phyloP scores from a whole-genome alignment of 1,140 invertebrate species.

The Episyrphus balteatus region DNA sequence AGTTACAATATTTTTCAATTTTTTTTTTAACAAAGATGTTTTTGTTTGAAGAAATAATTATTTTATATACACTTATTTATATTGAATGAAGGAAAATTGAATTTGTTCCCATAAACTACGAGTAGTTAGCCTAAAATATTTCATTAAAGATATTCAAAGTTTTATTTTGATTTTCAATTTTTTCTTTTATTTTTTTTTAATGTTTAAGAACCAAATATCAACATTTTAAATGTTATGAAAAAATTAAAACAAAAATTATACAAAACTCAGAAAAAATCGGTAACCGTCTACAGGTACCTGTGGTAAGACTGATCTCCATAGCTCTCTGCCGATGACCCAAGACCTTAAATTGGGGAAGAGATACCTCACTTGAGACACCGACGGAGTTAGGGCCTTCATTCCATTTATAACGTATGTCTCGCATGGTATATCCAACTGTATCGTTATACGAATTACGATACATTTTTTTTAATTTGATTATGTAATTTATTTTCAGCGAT shows the following conservation, averaged over 20 bases:
- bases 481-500: slow-evolving; percentile 12
- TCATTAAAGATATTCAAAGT: background rate
- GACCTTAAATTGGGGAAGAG: slow-evolving; percentile 90
- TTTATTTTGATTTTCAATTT: background rate
- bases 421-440: slow-evolving; percentile 91
- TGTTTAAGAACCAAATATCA: too few species aligned
- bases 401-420: slow-evolving; percentile 93
- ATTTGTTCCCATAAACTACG: slow-evolving; percentile 6
- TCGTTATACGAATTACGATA: background rate
- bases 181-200: too few species aligned
- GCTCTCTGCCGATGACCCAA: slow-evolving; percentile 78
- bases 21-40: too few species aligned
- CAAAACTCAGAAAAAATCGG: slow-evolving; percentile 28
- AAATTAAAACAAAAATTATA: slow-evolving; percentile 3
- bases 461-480: slow-evolving; percentile 9
- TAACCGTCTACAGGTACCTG: slow-evolving; percentile 60
- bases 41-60: too few species aligned
- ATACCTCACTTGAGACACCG: slow-evolving; percentile 83
- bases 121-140: slow-evolving; percentile 7
- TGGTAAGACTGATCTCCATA: slow-evolving; percentile 84
- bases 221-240: background rate
- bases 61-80: too few species aligned
- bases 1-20: too few species aligned
- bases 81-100: background rate
- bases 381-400: slow-evolving; percentile 85